phyloP scores from a whole-genome alignment of 2,888 invertebrate genomes.

The Lymantria dispar region DNA sequence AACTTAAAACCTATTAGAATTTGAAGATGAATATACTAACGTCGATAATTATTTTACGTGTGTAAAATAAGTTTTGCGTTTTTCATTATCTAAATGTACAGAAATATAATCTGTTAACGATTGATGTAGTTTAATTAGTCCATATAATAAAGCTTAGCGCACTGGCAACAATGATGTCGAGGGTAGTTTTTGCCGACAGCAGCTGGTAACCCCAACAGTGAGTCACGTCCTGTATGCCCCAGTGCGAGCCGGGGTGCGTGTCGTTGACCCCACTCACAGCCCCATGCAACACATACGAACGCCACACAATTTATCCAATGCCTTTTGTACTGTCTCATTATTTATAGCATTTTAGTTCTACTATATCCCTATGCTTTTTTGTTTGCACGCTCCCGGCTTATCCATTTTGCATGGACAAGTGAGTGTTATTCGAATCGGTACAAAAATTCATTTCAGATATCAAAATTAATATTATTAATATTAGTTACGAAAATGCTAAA shows the following conservation, averaged over 20 bases:
- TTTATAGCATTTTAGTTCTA: conserved; percentile 64
- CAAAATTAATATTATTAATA: no score
- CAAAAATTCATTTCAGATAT: conserved; percentile 4
- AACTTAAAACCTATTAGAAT: no score
- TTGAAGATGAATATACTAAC: no score
- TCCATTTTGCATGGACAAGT: conserved; percentile 55
- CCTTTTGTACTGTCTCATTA: conserved; percentile 71
- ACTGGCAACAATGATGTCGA: conserved; percentile 43
- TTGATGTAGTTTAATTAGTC: conserved; percentile 42
- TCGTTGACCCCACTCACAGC: conserved; percentile 78
- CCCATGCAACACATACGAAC: conserved; percentile 63
- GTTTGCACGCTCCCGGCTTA: conserved; percentile 50
- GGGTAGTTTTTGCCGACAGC: conserved; percentile 78
- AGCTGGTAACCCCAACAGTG: conserved; percentile 79
- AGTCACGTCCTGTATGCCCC: conserved; percentile 78
- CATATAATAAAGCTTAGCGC: conserved; percentile 36
- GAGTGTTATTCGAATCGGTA: conserved; percentile 34
- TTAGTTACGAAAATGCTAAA: no score
- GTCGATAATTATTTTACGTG: conserved; percentile 8
- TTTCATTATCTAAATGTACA: conserved; percentile 15
- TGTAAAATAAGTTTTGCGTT: conserved; percentile 6
- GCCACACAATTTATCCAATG: conserved; percentile 70
- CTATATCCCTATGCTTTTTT: conserved; percentile 50
- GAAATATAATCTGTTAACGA: conserved; percentile 8
- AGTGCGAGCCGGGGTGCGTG: conserved; percentile 76